These are phyloP conservation scores for Clarias magur DNA, from an alignment of 2,113 vertebrate genomes.

Conservation along the genomic window DNA sequence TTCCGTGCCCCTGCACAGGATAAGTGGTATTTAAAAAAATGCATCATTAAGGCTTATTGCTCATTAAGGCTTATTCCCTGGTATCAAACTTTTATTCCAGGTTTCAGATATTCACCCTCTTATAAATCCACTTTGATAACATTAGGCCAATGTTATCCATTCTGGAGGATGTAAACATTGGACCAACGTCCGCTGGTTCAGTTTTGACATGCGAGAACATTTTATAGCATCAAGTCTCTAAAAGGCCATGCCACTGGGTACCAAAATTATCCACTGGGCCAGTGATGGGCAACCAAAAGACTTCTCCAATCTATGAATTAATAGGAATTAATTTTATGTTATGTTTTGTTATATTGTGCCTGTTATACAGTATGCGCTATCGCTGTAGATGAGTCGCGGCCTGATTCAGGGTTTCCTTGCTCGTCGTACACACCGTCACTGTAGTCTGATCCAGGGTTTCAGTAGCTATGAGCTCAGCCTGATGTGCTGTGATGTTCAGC, in stretches of 20 bases:
- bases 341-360: no score
- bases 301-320: background rate
- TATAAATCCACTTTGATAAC: background rate
- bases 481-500: no score
- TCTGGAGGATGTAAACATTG: background rate
- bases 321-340: background rate
- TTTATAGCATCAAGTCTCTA: background rate
- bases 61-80: background rate
- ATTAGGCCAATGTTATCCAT: background rate
- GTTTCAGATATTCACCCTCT: background rate
- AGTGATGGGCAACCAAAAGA: background rate
- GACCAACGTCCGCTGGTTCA: background rate
- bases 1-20: no score
- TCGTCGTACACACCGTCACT: no score
- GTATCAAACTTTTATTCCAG: background rate
- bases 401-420: no score
- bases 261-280: background rate
- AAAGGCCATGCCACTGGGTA: background rate
- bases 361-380: no score
- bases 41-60: no score
- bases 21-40: no score
- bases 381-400: no score
- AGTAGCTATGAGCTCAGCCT: no score
- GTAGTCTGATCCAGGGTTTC: no score
- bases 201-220: background rate